These are phyloP conservation scores for Zaprionus davidi DNA, from an alignment of 1,140 invertebrate species.

Conservation along the genomic window DNA sequence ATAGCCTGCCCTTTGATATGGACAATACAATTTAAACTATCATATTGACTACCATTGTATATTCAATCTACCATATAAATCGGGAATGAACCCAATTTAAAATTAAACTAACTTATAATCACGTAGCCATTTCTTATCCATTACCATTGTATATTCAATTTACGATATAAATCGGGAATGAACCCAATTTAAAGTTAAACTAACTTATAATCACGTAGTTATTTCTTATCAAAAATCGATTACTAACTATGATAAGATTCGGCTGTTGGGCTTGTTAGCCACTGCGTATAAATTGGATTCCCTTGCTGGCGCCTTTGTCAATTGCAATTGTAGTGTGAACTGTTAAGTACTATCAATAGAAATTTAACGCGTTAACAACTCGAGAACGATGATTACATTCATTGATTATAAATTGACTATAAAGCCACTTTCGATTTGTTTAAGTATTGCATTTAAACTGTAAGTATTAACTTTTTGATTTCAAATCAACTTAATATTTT, in stretches of 20 bases:
- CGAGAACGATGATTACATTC: neutral
- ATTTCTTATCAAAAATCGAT: neutral
- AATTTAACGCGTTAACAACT: neutral
- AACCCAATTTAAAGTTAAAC: neutral
- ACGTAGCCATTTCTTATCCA: neutral
- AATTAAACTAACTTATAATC: neutral
- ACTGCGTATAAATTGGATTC: conserved; percentile 1
- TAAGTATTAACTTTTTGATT: neutral
- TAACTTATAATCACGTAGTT: neutral
- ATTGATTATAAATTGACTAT: neutral
- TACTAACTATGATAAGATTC: no score
- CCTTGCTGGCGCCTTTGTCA: neutral
- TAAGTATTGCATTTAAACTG: neutral
- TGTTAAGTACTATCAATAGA: neutral
- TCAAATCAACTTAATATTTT: no score
- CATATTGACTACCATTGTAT: neutral
- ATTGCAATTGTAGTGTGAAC: neutral
- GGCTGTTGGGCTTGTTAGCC: neutral
- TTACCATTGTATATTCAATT: no score
- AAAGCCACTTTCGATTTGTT: no score
- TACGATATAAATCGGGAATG: neutral
- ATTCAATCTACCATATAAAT: neutral
- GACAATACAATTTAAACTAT: neutral
- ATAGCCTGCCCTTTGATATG: neutral
- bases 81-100: neutral